These are phyloP conservation scores for Thunnus maccoyii DNA, from an alignment of 2,113 vertebrate species.

Conservation along the genomic window DNA sequence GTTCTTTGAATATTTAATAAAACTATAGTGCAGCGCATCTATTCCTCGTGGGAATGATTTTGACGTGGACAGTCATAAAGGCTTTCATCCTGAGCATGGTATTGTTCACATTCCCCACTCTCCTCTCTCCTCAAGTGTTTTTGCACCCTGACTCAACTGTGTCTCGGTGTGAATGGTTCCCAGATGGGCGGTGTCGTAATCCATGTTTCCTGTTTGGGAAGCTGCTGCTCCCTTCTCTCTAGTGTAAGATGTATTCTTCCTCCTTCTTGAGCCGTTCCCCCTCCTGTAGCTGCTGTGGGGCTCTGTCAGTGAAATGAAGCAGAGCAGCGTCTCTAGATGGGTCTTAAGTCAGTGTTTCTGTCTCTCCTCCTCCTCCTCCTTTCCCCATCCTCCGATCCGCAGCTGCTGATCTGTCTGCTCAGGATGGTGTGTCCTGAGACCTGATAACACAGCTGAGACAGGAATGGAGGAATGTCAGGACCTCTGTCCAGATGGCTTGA, in stretches of 20 bases:
- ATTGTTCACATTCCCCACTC: neutral
- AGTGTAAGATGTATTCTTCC: slow-evolving; percentile 13
- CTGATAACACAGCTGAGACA: slow-evolving; percentile 26
- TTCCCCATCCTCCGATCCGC: slow-evolving; percentile 13
- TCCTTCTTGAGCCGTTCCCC: slow-evolving; percentile 5
- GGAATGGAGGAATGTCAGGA: slow-evolving; percentile 17
- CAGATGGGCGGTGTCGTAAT: slow-evolving; percentile 50
- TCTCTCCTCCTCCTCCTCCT: neutral
- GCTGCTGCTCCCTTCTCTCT: slow-evolving; percentile 17
- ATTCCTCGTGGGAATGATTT: slow-evolving; percentile 2
- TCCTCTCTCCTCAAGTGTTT: slow-evolving; percentile 18
- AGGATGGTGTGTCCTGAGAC: slow-evolving; percentile 34
- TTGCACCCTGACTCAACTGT: slow-evolving; percentile 19
- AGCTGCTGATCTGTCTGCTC: slow-evolving; percentile 45
- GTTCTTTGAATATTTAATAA: slow-evolving; percentile 21
- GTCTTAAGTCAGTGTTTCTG: slow-evolving; percentile 45
- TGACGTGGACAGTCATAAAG: neutral
- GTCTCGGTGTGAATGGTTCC: slow-evolving; percentile 45
- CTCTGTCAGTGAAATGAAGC: slow-evolving; percentile 47
- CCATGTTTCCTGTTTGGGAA: slow-evolving; percentile 61
- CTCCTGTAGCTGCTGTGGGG: slow-evolving; percentile 29
- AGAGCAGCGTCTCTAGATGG: slow-evolving; percentile 34
- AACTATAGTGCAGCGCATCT: neutral
- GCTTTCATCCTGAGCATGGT: neutral
- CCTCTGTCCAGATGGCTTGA: slow-evolving; percentile 9